These are phyloP conservation scores for Drosophila tani DNA, from an alignment of 1,140 invertebrate species.

Conservation along the genomic window DNA sequence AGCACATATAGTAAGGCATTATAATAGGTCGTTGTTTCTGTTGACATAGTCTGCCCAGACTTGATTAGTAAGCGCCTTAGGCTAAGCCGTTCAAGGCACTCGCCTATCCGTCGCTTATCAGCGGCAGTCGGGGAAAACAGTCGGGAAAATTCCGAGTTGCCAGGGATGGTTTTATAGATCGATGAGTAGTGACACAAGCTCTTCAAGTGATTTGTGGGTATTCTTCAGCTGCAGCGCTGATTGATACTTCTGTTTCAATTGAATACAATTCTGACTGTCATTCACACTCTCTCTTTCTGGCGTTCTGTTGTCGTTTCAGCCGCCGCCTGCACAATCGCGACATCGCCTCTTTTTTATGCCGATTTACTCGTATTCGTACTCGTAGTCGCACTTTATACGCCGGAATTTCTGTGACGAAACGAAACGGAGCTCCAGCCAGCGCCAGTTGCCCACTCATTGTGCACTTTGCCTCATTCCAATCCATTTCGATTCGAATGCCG, in stretches of 20 bases:
- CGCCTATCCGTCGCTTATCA: slow-evolving; percentile 10
- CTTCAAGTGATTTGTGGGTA: slow-evolving; percentile 24
- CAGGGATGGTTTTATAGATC: slow-evolving; percentile 9
- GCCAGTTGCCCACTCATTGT: slow-evolving; percentile 54
- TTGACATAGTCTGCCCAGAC: slow-evolving; percentile 24
- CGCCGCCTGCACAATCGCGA: slow-evolving; percentile 58
- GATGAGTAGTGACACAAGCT: slow-evolving; percentile 14
- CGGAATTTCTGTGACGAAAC: slow-evolving; percentile 82
- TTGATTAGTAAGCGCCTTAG: slow-evolving; percentile 44
- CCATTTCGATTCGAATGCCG: slow-evolving; percentile 46
- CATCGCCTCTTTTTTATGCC: slow-evolving; percentile 16
- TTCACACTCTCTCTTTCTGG: slow-evolving; percentile 35
- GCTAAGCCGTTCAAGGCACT: slow-evolving; percentile 65
- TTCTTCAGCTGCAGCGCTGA: slow-evolving; percentile 25
- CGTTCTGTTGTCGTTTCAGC: neutral
- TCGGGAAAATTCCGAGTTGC: slow-evolving; percentile 22
- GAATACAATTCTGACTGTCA: slow-evolving; percentile 56
- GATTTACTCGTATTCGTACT: slow-evolving; percentile 30
- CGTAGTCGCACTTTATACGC: slow-evolving; percentile 61
- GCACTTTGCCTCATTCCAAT: slow-evolving; percentile 59
- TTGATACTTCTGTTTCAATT: slow-evolving; percentile 61
- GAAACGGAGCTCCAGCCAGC: slow-evolving; percentile 51
- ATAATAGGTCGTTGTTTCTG: slow-evolving; percentile 65
- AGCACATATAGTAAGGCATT: slow-evolving; percentile 5
- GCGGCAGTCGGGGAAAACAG: slow-evolving; percentile 5